phyloP scores from a whole-genome alignment of 2,797 vertebrate genomes.

The Manis javanica region DNA sequence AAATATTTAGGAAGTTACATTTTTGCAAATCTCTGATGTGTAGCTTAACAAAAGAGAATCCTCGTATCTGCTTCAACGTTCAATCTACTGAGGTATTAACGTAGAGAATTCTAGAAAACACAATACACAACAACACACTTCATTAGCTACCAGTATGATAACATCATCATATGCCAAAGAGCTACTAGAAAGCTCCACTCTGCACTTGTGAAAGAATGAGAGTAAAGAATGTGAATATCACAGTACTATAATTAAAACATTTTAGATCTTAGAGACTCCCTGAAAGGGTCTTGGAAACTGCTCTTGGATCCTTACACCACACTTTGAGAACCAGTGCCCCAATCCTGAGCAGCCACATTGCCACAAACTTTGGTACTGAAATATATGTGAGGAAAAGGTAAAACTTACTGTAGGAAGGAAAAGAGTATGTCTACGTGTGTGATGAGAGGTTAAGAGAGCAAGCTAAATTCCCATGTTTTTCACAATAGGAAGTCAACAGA shows the following conservation, averaged over 20 bases:
- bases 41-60: background rate
- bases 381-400: background rate
- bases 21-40: background rate
- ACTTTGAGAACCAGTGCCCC: background rate
- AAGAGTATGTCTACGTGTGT: background rate
- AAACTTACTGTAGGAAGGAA: background rate
- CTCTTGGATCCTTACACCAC: background rate
- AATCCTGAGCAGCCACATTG: background rate
- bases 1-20: slow-evolving; percentile 18
- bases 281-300: background rate
- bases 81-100: background rate
- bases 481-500: background rate
- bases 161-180: background rate
- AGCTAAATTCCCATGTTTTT: background rate
- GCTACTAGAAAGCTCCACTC: background rate
- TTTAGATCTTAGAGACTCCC: background rate
- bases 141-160: background rate
- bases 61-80: background rate
- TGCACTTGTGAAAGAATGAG: background rate
- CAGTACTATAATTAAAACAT: background rate
- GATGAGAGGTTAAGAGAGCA: background rate
- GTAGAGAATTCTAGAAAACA: slow-evolving; percentile 22
- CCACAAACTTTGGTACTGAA: background rate
- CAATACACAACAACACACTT: background rate
- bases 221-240: background rate